Conservation (phyloP, 2,113 vertebrate genomes). For the Pheucticus melanocephalus region DNA sequence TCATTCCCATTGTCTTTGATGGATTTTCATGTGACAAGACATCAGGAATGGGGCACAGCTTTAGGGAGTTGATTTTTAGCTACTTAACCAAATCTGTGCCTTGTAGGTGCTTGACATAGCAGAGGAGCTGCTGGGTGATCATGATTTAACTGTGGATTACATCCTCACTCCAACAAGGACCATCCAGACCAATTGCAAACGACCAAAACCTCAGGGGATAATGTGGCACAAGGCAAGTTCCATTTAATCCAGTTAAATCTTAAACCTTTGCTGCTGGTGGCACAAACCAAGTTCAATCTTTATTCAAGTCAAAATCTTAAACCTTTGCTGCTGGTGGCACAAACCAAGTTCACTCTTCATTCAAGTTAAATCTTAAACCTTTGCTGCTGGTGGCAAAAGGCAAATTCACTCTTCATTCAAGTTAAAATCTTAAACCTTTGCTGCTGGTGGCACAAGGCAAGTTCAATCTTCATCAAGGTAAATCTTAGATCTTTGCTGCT, state of each 20-base stretch:
- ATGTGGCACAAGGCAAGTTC: slow-evolving; percentile 87
- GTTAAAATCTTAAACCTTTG: not conserved
- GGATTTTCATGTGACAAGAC: not conserved
- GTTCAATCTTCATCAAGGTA: not conserved
- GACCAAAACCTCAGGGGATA: slow-evolving; percentile 84
- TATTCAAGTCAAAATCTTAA: not conserved
- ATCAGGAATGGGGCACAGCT: not conserved
- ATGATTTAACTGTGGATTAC: slow-evolving; percentile 94
- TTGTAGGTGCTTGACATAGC: slow-evolving; percentile 87
- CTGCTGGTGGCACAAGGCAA: slow-evolving; percentile 84
- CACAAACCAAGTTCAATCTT: slow-evolving; percentile 57
- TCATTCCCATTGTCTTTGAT: not conserved
- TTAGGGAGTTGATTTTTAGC: not conserved
- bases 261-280: not conserved
- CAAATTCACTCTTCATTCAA: slow-evolving; percentile 20
- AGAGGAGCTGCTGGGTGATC: slow-evolving; percentile 82
- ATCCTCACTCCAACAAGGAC: slow-evolving; percentile 90
- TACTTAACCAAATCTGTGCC: not conserved
- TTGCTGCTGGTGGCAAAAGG: slow-evolving; percentile 68
- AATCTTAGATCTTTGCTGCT: not conserved
- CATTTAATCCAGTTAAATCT: not conserved
- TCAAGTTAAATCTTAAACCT: not conserved
- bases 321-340: not conserved
- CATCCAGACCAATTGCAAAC: slow-evolving; percentile 80
- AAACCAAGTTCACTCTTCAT: slow-evolving; percentile 46